Evolutionary conservation across 2,888 invertebrate species (phyloP).

Genomic region (Fissipunctia ypsillon): DNA sequence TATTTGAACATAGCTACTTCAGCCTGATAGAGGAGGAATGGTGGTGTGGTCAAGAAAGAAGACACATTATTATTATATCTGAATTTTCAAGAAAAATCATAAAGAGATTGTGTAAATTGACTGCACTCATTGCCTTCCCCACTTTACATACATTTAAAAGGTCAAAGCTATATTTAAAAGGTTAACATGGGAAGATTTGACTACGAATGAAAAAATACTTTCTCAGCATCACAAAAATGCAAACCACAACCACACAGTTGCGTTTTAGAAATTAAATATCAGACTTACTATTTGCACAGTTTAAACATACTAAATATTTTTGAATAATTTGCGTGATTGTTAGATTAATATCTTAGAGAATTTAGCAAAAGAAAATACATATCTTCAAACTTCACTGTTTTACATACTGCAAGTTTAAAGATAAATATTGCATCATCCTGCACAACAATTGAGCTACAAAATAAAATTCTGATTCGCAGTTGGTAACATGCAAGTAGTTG

Average conservation of each 20-base stretch:
- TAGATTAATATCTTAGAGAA: neutral
- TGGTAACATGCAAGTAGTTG: neutral
- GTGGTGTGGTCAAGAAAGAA: neutral
- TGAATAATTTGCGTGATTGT: neutral
- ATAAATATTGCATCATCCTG: conserved; percentile 55
- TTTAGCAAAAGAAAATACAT: neutral
- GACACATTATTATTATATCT: neutral
- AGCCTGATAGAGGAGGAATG: neutral
- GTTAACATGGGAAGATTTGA: neutral
- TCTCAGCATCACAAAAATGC: neutral
- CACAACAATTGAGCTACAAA: conserved; percentile 1
- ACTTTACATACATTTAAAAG: neutral
- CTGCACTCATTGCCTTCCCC: neutral
- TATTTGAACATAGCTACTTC: neutral
- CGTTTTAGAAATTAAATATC: neutral
- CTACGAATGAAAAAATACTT: neutral
- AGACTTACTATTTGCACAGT: neutral
- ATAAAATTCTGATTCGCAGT: neutral
- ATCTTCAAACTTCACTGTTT: neutral
- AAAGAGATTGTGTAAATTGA: neutral
- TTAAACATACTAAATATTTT: neutral
- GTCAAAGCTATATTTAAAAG: neutral
- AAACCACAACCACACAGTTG: neutral
- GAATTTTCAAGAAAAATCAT: neutral
- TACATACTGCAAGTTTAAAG: neutral